Evolutionary conservation across 2,113 vertebrate species (phyloP).

Genomic region (Toxotes chatareus): DNA sequence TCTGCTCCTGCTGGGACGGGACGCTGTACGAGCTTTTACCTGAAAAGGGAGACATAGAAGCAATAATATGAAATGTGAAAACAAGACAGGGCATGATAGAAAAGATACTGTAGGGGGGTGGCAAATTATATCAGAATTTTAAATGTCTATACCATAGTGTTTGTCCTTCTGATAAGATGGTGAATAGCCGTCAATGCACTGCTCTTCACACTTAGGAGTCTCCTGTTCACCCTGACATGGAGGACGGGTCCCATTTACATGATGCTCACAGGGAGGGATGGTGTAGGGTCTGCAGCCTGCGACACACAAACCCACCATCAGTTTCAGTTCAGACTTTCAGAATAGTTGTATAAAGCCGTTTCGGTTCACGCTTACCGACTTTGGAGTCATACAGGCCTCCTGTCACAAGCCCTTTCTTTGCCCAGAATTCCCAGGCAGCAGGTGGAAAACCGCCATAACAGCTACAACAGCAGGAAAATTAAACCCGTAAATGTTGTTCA

Average conservation of each 20-base stretch:
- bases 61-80: background rate
- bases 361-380: constrained; percentile 78
- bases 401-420: constrained; percentile 88
- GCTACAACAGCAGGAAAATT: constrained; percentile 71
- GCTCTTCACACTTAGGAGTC: constrained; percentile 86
- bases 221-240: constrained; percentile 85
- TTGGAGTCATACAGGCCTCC: constrained; percentile 92
- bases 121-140: background rate
- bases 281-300: constrained; percentile 92
- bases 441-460: constrained; percentile 91
- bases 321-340: background rate
- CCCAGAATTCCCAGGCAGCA: constrained; percentile 91
- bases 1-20: constrained; percentile 84
- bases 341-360: background rate
- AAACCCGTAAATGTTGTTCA: background rate
- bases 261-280: constrained; percentile 93
- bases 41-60: constrained; percentile 34
- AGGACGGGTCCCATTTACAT: constrained; percentile 90
- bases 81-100: background rate
- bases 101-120: background rate
- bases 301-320: constrained; percentile 5
- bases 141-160: constrained; percentile 85
- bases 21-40: constrained; percentile 86
- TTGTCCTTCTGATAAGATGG: constrained; percentile 90
- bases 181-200: constrained; percentile 87